These are phyloP conservation scores for Zapus hudsonius DNA, from an alignment of 2,113 vertebrate species.

Conservation along the genomic window DNA sequence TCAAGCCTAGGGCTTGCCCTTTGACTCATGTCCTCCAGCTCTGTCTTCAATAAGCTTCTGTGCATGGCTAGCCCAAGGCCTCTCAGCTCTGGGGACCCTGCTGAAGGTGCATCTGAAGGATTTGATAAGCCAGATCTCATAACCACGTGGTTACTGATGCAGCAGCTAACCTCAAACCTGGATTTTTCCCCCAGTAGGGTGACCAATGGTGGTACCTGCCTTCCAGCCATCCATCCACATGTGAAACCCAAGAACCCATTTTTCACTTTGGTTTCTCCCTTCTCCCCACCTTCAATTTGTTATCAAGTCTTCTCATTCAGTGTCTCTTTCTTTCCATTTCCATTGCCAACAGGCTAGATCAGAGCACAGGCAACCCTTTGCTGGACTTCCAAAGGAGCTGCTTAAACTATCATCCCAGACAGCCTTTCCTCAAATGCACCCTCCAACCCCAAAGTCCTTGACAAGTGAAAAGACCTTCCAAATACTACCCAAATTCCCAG, in stretches of 20 bases:
- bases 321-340: slow-evolving; percentile 72
- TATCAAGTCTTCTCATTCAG: slow-evolving; percentile 62
- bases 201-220: background rate
- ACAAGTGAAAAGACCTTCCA: background rate
- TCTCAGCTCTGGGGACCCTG: background rate
- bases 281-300: slow-evolving; percentile 57
- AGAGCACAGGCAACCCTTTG: slow-evolving; percentile 44
- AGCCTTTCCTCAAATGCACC: background rate
- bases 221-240: background rate
- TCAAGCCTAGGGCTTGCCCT: background rate
- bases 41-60: slow-evolving; percentile 52
- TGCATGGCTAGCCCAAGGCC: background rate
- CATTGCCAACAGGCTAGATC: slow-evolving; percentile 69
- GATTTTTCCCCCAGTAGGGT: background rate
- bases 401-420: slow-evolving; percentile 35
- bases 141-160: background rate
- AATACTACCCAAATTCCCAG: background rate
- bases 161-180: background rate
- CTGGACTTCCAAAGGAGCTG: slow-evolving; percentile 32
- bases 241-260: slow-evolving; percentile 63
- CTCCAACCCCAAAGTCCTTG: slow-evolving; percentile 2
- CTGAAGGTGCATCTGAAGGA: slow-evolving; percentile 40
- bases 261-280: slow-evolving; percentile 56
- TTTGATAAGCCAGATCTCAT: slow-evolving; percentile 9
- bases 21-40: slow-evolving; percentile 34